Evolutionary conservation across 2,797 vertebrate genomes (phyloP).

Genomic region (Enteromius radiatus): DNA sequence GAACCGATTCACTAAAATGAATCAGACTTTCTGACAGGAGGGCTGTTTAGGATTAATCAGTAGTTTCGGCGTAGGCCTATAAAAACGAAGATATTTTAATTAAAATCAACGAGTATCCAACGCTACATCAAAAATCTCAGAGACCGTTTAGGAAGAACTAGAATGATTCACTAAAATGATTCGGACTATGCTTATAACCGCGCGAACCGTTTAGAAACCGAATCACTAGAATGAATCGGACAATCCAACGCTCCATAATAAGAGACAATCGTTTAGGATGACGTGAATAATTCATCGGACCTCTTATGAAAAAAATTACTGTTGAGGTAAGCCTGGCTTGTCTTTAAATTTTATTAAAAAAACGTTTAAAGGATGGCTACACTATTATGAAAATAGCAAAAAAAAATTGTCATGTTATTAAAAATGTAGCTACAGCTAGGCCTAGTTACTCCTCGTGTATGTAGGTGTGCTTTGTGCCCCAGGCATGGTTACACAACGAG

Average conservation of each 20-base stretch:
- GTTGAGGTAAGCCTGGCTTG: not conserved
- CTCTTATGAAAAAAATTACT: not conserved
- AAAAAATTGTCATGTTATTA: not conserved
- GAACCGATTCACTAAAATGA: not conserved
- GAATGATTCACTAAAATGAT: not conserved
- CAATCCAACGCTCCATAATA: not conserved
- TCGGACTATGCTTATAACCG: not conserved
- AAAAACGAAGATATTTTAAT: not conserved
- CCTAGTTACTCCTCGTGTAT: not conserved
- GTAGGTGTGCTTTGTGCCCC: slow-evolving; percentile 9
- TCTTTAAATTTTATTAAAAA: not conserved
- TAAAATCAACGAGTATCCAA: not conserved
- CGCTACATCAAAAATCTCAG: not conserved
- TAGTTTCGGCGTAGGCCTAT: no score
- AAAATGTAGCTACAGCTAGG: not conserved
- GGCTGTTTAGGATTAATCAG: not conserved
- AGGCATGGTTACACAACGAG: slow-evolving; percentile 28
- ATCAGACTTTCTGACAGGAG: not conserved
- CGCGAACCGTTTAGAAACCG: not conserved
- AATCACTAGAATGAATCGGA: not conserved
- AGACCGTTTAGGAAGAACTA: not conserved
- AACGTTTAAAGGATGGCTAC: no score
- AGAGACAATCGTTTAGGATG: not conserved
- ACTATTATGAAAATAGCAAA: slow-evolving; percentile 2
- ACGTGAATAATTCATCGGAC: not conserved